Evolutionary conservation across 2,888 invertebrate species (phyloP).

Genomic region (Athalia circularis): DNA sequence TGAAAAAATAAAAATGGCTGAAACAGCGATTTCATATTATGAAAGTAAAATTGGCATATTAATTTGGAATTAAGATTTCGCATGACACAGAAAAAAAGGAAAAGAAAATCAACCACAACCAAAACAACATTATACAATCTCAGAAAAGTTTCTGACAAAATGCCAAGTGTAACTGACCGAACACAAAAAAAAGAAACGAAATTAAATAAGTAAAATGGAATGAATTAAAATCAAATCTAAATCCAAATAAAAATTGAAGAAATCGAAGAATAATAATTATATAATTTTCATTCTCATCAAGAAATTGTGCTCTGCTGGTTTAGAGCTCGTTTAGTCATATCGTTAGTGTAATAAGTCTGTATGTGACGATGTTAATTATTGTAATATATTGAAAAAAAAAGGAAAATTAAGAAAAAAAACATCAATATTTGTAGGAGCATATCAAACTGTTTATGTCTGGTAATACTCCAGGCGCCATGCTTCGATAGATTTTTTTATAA

Average conservation of each 20-base stretch:
- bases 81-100: conserved; percentile 45
- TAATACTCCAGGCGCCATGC: conserved; percentile 63
- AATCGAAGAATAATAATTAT: conserved; percentile 31
- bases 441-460: conserved; percentile 66
- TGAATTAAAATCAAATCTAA: conserved; percentile 29
- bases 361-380: conserved; percentile 73
- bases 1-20: conserved; percentile 55
- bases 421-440: conserved; percentile 61
- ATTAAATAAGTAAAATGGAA: conserved; percentile 15
- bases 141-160: background rate
- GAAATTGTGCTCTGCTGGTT: conserved; percentile 70
- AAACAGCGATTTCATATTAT: conserved; percentile 62
- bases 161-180: background rate
- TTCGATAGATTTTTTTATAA: conserved; percentile 70
- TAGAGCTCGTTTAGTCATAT: conserved; percentile 71
- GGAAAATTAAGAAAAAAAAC: conserved; percentile 58
- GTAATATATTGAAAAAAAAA: conserved; percentile 64
- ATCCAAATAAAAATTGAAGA: background rate
- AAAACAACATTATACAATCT: conserved; percentile 44
- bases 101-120: conserved; percentile 9
- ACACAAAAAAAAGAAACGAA: conserved; percentile 55
- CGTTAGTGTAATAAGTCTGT: conserved; percentile 71
- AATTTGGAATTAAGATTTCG: conserved; percentile 54
- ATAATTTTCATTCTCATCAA: conserved; percentile 67
- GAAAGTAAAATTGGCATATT: conserved; percentile 69